Base-by-base conservation (phyloP, 2,888 invertebrate species). In the Zaprionus bogoriensis region DNA sequence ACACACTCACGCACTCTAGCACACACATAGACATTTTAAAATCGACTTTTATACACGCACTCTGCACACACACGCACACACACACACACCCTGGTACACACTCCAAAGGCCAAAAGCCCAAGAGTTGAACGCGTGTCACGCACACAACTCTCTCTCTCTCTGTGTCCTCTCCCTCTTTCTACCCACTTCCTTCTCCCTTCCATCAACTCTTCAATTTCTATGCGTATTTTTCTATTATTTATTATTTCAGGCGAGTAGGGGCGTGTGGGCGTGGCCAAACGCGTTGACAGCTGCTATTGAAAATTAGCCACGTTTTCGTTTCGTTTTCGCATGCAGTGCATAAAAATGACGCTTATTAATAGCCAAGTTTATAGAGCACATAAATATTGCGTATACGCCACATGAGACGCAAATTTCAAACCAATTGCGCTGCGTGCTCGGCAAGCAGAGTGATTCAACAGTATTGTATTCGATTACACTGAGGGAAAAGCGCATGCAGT, bases 161-260 rank as follows among this genome's bases (percentile, higher is more conserved):
- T 5, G n/a, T 12, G 7, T 19, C 14, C 25, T 5, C 27, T n/a
- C 12, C 12, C 36, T 10, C 17, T 27, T 19, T 9, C 10, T 9
- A n/a, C 12, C 19, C 27, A 5, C 7, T 39, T 52, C 39, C 55
- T 20, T 45, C 45, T 41, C 17, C 64, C 59, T n/a, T n/a, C n/a
- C n/a, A n/a, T n/a, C n/a, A n/a, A n/a, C n/a, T n/a, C n/a, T n/a
- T 1, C 32, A 32, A 71, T 82, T 79, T 55, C 84, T 69, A 83
- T 86, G 86, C 86, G 86, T 64, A 83, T 80, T 86, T 83, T 83
- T 83, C 59, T 67, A 86, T 86, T 80, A 86, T 86, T 86, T 80
- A 86, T 86, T 73, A 77, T 85, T 72, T 19, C 25, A 14, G 4
- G 9, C 12, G 22, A 9, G 27, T 22, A 23, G 39, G 30, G n/a